Conservation (phyloP, 2,113 vertebrate species). For the Esox niger region DNA sequence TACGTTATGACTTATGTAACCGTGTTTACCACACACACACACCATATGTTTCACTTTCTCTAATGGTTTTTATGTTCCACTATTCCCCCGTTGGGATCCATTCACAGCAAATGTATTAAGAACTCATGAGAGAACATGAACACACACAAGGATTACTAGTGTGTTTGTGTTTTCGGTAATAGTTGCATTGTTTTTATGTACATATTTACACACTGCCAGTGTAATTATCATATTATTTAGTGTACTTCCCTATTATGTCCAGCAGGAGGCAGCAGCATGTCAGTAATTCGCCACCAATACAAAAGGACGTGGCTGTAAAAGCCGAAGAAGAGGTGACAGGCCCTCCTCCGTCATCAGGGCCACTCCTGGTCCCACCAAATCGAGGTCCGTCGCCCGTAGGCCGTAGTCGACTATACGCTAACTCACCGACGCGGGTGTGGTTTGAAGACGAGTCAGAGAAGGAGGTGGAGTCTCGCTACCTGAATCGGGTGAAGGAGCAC, state of each 20-base stretch:
- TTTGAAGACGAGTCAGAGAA: constrained; percentile 87
- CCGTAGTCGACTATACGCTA: constrained; percentile 66
- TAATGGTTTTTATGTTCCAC: constrained; percentile 15
- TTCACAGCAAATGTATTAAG: constrained; percentile 3
- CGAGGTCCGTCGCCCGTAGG: constrained; percentile 70
- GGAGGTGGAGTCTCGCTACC: constrained; percentile 82
- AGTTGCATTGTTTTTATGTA: background rate
- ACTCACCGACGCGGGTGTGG: constrained; percentile 80
- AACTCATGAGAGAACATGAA: too few species aligned
- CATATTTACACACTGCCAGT: background rate
- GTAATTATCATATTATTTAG: background rate
- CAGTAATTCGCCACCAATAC: constrained; percentile 24
- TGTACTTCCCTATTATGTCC: constrained; percentile 20
- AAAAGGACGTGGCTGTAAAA: constrained; percentile 41
- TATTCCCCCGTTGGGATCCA: constrained; percentile 16
- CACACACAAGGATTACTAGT: background rate
- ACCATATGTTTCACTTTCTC: constrained; percentile 1
- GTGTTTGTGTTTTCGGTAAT: too few species aligned
- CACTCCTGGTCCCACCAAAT: constrained; percentile 66
- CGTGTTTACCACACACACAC: constrained; percentile 3
- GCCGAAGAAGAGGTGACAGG: constrained; percentile 51
- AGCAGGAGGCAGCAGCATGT: constrained; percentile 54
- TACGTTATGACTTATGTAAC: constrained; percentile 27
- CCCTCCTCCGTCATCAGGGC: constrained; percentile 48
- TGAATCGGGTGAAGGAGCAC: constrained; percentile 79